phyloP scores from a whole-genome alignment of 2,113 vertebrate species.

The Ptyas mucosa region DNA sequence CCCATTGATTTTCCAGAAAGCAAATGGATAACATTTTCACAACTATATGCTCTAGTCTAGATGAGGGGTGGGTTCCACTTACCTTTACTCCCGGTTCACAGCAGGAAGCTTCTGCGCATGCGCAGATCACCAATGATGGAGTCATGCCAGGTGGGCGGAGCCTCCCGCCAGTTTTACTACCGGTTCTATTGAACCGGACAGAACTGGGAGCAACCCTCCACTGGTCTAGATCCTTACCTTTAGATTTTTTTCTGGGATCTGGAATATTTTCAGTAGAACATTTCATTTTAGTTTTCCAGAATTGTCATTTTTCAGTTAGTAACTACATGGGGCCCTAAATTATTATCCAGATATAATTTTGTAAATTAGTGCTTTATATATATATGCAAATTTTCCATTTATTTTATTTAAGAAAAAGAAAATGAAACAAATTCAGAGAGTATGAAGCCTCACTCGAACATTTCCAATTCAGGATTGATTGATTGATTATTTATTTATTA shows the following conservation, averaged over 20 bases:
- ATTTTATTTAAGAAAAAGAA: not conserved
- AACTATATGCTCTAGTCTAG: not conserved
- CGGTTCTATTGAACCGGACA: too few relatives aligned
- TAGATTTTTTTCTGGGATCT: not conserved
- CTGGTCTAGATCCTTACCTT: not conserved
- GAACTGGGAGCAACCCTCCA: too few relatives aligned
- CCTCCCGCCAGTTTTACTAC: too few relatives aligned
- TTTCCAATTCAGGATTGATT: not conserved
- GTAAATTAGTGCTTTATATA: not conserved
- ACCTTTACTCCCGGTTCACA: too few relatives aligned
- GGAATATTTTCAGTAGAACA: not conserved
- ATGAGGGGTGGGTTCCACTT: too few relatives aligned
- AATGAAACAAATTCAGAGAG: not conserved
- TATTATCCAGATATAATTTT: not conserved
- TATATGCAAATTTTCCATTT: not conserved
- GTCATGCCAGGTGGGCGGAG: too few relatives aligned
- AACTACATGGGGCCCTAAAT: not conserved
- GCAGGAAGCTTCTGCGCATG: too few relatives aligned
- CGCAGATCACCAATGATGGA: too few relatives aligned
- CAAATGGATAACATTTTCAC: not conserved
- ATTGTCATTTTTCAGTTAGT: not conserved
- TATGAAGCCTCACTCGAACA: not conserved
- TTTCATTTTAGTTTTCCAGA: not conserved
- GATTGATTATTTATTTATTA: not conserved
- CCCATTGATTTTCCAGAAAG: not conserved